phyloP scores from a whole-genome alignment of 2,888 invertebrate species.

The Drosophila birchii region DNA sequence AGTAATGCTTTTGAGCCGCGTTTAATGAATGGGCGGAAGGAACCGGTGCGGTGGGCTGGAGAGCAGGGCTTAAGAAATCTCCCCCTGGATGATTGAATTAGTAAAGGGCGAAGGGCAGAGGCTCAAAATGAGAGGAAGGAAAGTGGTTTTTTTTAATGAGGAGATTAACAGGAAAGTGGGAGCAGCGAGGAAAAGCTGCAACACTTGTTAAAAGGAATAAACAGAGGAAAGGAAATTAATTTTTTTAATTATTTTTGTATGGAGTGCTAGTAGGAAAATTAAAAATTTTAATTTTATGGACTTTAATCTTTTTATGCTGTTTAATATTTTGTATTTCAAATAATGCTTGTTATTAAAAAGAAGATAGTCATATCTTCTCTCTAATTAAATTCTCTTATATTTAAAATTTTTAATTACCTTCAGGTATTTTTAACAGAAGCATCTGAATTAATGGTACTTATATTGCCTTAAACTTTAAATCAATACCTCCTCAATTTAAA shows the following conservation, averaged over 20 bases:
- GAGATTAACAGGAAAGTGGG: constrained; percentile 28
- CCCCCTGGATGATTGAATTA: constrained; percentile 39
- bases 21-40: constrained; percentile 57
- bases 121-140: constrained; percentile 17
- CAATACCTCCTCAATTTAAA: no score
- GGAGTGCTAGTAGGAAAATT: neutral
- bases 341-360: no score
- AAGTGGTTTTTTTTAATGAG: constrained; percentile 40
- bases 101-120: constrained; percentile 16
- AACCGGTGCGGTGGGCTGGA: neutral
- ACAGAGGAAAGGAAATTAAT: neutral
- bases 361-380: no score
- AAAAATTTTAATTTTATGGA: no score
- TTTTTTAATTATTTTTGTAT: neutral
- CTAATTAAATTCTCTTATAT: no score
- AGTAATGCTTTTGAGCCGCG: constrained; percentile 49
- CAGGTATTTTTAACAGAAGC: no score
- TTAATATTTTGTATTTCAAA: neutral
- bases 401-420: no score
- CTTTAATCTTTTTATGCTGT: neutral
- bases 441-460: neutral
- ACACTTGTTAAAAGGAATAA: constrained; percentile 19
- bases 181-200: constrained; percentile 10
- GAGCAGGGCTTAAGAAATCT: constrained; percentile 31
- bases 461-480: neutral